A percentile compares a stretch with the other conserved stretches of the same genome.
Evolutionary conservation across 2,113 vertebrate genomes (phyloP).

Genomic region (Asarcornis scutulata): DNA sequence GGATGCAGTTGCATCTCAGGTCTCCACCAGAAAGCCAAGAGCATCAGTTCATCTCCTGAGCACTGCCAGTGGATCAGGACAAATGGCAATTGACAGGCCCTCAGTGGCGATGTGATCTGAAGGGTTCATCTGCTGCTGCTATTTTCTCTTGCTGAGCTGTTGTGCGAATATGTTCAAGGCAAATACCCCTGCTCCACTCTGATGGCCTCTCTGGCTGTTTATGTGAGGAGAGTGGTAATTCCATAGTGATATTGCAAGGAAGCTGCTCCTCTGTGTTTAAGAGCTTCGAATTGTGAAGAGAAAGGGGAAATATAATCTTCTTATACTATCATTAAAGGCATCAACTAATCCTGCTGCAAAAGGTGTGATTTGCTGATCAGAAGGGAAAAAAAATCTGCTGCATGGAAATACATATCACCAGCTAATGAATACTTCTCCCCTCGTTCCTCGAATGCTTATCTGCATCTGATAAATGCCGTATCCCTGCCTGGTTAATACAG

Average conservation of each 20-base stretch:
- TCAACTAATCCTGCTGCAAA: slow-evolving; percentile 49
- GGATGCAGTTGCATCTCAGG: not conserved
- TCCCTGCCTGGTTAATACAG: not conserved
- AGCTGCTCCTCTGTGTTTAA: not conserved
- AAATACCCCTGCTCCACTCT: not conserved
- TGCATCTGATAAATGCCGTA: not conserved
- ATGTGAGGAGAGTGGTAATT: slow-evolving; percentile 5
- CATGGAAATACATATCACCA: not conserved
- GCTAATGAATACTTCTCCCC: not conserved
- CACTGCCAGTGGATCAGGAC: not conserved
- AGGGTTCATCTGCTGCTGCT: not conserved
- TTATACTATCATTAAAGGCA: slow-evolving; percentile 58
- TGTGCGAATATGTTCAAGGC: not conserved
- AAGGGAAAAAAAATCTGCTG: not conserved
- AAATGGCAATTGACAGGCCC: not conserved
- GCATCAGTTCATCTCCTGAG: not conserved
- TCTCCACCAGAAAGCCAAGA: not conserved
- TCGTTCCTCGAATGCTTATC: not conserved
- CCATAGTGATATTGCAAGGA: not conserved
- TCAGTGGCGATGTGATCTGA: not conserved
- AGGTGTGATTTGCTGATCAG: slow-evolving; percentile 21
- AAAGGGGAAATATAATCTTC: slow-evolving; percentile 49
- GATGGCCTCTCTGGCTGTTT: not conserved
- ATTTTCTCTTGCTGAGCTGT: not conserved
- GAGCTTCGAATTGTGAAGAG: slow-evolving; percentile 13